These are phyloP conservation scores for Cerceris rybyensis DNA, from an alignment of 2,888 invertebrate genomes.

Conservation along the genomic window DNA sequence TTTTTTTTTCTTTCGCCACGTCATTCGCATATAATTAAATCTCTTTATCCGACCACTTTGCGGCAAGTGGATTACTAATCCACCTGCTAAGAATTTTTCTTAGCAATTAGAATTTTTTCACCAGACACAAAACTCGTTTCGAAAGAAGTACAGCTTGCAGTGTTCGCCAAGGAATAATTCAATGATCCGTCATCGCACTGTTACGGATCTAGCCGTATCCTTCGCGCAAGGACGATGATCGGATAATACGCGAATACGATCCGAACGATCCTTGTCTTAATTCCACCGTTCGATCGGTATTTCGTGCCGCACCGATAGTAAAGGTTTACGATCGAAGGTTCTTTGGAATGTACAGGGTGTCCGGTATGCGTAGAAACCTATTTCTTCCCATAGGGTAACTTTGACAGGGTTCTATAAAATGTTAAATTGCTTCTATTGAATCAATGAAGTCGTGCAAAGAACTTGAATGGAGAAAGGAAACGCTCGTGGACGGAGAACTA, in stretches of 20 bases:
- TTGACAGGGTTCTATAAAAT: too few species aligned
- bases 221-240: slow-evolving; percentile 49
- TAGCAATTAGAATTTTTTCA: slow-evolving; percentile 32
- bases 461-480: too few species aligned
- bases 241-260: not conserved
- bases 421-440: too few species aligned
- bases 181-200: slow-evolving; percentile 32
- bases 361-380: too few species aligned
- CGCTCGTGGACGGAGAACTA: too few species aligned
- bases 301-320: slow-evolving; percentile 11
- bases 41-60: not conserved
- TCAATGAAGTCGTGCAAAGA: too few species aligned
- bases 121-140: slow-evolving; percentile 33
- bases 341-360: not conserved
- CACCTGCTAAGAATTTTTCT: slow-evolving; percentile 22
- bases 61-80: slow-evolving; percentile 13
- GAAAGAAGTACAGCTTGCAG: slow-evolving; percentile 26
- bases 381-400: too few species aligned
- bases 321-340: slow-evolving; percentile 40
- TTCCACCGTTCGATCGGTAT: slow-evolving; percentile 35
- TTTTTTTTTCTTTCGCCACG: slow-evolving; percentile 20
- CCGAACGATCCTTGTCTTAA: slow-evolving; percentile 39
- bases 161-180: slow-evolving; percentile 37
- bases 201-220: slow-evolving; percentile 38
- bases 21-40: slow-evolving; percentile 38